Conservation (phyloP, 2,888 invertebrate genomes). For the Steinernema scapterisci region DNA sequence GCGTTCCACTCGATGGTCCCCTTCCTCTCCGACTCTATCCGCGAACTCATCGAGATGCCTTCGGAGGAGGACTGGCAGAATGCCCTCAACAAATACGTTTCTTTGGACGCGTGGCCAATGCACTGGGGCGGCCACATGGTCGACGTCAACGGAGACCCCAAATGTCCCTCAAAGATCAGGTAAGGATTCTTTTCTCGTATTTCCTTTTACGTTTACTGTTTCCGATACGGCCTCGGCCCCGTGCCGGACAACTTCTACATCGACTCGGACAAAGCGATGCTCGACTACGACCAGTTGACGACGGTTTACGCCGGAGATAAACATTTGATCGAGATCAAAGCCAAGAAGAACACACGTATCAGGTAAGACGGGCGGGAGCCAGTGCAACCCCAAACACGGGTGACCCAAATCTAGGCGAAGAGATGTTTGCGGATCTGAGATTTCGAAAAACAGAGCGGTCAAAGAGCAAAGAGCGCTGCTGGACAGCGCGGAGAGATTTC, state of each 20-base stretch:
- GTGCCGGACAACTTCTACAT: constrained; percentile 65
- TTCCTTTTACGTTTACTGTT: too few relatives aligned
- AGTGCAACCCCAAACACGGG: not conserved
- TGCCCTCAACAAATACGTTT: constrained; percentile 60
- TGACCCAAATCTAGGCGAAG: not conserved
- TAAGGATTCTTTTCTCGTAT: not conserved
- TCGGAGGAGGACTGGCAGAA: constrained; percentile 64
- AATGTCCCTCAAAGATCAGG: constrained; percentile 60
- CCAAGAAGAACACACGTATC: constrained; percentile 55
- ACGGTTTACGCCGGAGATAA: constrained; percentile 67
- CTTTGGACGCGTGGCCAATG: constrained; percentile 65
- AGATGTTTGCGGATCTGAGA: not conserved
- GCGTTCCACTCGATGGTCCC: constrained; percentile 66
- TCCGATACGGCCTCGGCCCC: constrained; percentile 62
- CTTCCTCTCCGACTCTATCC: constrained; percentile 61
- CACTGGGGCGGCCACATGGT: constrained; percentile 59
- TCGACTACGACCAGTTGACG: constrained; percentile 64
- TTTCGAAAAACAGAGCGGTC: not conserved
- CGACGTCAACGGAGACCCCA: constrained; percentile 56
- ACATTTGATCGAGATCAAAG: constrained; percentile 64
- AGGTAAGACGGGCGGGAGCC: constrained; percentile 43
- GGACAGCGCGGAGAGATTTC: too few relatives aligned
- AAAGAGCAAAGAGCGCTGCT: constrained; percentile 10
- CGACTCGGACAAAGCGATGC: constrained; percentile 57
- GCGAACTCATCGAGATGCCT: constrained; percentile 65